A percentile compares a stretch with the other conserved stretches of the same genome.
Conservation (phyloP, 1,140 invertebrate species). For the Cataglyphis hispanica region DNA sequence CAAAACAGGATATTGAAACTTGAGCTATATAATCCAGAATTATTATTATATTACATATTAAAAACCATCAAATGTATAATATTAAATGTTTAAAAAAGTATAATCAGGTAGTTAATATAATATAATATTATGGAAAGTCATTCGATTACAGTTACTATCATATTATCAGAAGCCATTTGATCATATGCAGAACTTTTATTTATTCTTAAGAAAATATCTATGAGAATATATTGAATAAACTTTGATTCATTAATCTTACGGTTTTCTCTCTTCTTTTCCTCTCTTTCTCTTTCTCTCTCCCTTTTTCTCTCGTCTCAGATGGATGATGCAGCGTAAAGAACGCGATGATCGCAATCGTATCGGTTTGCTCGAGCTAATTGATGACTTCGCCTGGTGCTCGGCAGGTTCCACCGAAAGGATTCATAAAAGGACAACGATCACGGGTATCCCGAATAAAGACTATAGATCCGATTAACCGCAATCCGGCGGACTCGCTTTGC, state of each 20-base stretch:
- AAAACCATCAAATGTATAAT: neutral
- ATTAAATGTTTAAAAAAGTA: neutral
- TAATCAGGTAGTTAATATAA: too few relatives aligned
- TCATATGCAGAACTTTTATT: neutral
- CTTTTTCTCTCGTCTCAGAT: neutral
- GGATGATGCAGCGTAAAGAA: constrained; percentile 39
- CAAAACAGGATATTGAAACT: neutral
- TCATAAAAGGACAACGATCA: constrained; percentile 41
- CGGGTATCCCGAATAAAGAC: constrained; percentile 41
- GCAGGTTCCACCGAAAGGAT: neutral
- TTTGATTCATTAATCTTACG: neutral
- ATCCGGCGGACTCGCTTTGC: constrained; percentile 8
- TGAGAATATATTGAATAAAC: neutral
- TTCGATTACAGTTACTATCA: neutral
- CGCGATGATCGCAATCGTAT: constrained; percentile 38
- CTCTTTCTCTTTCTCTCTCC: neutral
- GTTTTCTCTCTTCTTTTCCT: neutral
- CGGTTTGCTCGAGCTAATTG: constrained; percentile 43
- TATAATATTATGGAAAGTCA: neutral
- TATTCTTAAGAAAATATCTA: neutral
- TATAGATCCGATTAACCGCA: constrained; percentile 25
- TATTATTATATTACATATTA: neutral
- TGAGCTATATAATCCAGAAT: neutral
- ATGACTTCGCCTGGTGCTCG: constrained; percentile 30
- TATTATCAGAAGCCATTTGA: neutral